Conservation (phyloP, 2,888 invertebrate genomes). For the Tenthredo amoena region DNA sequence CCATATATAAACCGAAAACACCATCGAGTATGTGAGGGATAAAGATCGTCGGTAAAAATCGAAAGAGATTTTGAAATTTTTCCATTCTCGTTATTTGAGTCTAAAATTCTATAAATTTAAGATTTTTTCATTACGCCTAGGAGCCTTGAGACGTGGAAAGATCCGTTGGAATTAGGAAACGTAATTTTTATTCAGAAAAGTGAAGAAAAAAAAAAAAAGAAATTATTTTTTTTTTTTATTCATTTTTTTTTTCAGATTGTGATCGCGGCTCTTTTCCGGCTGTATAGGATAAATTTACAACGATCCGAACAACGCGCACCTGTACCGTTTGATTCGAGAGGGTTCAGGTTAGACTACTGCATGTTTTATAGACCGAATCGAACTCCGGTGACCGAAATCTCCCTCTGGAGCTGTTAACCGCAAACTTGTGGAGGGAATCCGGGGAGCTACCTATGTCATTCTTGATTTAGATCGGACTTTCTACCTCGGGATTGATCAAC, state of each 20-base stretch:
- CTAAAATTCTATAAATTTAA: no score
- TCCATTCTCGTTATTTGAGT: no score
- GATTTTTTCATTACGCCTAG: no score
- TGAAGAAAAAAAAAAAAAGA: neutral
- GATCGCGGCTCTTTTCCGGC: neutral
- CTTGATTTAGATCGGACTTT: constrained; percentile 35
- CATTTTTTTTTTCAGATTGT: neutral
- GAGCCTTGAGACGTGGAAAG: no score
- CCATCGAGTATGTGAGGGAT: neutral
- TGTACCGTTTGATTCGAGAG: constrained; percentile 33
- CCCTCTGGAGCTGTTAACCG: constrained; percentile 42
- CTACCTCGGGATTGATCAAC: neutral
- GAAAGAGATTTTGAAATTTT: no score
- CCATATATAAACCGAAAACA: neutral
- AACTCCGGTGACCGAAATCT: constrained; percentile 43
- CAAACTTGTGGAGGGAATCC: constrained; percentile 25
- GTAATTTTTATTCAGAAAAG: neutral
- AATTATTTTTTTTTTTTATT: neutral
- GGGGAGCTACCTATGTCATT: constrained; percentile 33
- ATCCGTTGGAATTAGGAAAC: no score
- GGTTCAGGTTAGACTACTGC: constrained; percentile 36
- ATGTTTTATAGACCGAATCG: constrained; percentile 47
- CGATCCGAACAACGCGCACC: neutral
- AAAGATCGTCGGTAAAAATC: no score
- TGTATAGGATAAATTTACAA: neutral